Percentiles rank a stretch among this genome's conserved stretches.
Evolutionary conservation across 2,797 vertebrate species (phyloP).

Genomic region (Agapornis canus): DNA sequence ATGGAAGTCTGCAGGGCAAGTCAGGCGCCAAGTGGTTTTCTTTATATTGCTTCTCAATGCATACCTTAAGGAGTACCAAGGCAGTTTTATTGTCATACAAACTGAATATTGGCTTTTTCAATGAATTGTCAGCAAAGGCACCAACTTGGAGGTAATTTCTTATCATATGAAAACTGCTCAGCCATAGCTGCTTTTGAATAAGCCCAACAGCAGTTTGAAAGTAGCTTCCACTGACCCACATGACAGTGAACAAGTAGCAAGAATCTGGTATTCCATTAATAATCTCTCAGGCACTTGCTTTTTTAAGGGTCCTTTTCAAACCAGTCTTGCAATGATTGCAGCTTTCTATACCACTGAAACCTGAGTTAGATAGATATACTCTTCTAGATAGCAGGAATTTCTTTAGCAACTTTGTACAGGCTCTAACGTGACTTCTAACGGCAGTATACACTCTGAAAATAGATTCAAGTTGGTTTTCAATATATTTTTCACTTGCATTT

Average conservation of each 20-base stretch:
- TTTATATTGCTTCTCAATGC: neutral
- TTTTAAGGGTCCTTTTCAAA: neutral
- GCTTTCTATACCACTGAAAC: neutral
- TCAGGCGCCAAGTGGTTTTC: neutral
- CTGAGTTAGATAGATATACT: neutral
- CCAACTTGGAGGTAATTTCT: neutral
- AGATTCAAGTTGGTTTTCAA: neutral
- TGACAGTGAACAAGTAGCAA: neutral
- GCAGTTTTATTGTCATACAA: neutral
- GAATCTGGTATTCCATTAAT: neutral
- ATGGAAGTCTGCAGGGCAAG: neutral
- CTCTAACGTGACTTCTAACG: accelerated
- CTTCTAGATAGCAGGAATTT: neutral
- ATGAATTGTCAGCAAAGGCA: neutral
- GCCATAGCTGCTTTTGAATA: neutral
- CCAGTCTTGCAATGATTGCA: neutral
- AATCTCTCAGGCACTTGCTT: neutral
- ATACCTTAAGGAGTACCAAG: neutral
- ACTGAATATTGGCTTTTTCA: neutral
- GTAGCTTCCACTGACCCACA: neutral
- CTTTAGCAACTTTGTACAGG: neutral
- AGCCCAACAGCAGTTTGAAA: neutral
- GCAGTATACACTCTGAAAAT: neutral
- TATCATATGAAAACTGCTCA: neutral
- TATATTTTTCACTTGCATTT: neutral